These are phyloP conservation scores for Echinometra lucunter DNA, from an alignment of 53 echinoderm and acorn worm species.

Conservation along the genomic window DNA sequence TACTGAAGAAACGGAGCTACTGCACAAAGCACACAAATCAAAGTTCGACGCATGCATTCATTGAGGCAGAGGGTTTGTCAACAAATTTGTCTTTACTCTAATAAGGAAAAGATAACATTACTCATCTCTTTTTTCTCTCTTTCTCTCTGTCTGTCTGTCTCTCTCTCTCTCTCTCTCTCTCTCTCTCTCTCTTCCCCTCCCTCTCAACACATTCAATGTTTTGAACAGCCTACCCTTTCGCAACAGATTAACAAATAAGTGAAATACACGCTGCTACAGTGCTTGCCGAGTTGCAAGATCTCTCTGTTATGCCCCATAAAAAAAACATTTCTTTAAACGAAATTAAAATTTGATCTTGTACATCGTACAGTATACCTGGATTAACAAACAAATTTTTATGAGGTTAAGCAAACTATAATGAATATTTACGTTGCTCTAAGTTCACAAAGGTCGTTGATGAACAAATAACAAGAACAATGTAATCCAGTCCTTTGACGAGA, in stretches of 20 bases:
- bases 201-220: neutral
- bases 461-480: neutral
- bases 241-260: neutral
- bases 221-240: neutral
- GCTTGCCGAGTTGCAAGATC: neutral
- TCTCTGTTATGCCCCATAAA: neutral
- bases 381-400: slow-evolving; percentile 8
- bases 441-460: neutral
- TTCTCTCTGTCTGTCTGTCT: neutral
- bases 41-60: neutral
- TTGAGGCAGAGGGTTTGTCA: neutral
- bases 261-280: neutral
- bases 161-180: slow-evolving; percentile 20
- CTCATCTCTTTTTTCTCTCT: neutral
- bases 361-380: neutral
- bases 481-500: neutral
- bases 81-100: neutral
- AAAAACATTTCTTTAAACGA: neutral
- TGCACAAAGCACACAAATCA: neutral
- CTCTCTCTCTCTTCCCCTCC: neutral
- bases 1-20: neutral
- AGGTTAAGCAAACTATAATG: neutral
- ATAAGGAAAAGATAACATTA: neutral
- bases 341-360: neutral
- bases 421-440: neutral